phyloP scores from a whole-genome alignment of 2,888 invertebrate species.

The Coelinius sp. region DNA sequence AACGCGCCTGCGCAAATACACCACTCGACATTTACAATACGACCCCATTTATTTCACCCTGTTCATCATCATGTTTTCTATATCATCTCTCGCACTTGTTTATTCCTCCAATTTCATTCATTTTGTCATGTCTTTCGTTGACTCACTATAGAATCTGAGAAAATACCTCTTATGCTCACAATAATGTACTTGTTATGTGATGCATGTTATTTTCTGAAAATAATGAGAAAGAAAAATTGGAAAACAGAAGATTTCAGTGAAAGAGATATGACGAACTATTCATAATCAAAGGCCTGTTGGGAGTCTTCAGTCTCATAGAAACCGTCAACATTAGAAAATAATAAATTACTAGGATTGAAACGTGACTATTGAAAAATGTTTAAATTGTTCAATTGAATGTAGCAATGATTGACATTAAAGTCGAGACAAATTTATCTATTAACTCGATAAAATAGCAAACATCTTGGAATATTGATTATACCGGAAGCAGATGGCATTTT shows the following conservation, averaged over 20 bases:
- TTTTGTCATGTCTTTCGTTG: neutral
- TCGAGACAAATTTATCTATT: neutral
- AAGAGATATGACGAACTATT: no score
- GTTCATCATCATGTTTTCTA: conserved; percentile 25
- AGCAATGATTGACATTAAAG: no score
- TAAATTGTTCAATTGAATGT: no score
- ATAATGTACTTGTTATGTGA: no score
- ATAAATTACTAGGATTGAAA: neutral
- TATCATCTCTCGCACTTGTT: neutral
- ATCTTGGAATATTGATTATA: neutral
- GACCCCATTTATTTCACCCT: conserved; percentile 34
- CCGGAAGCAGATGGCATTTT: neutral
- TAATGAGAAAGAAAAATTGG: no score
- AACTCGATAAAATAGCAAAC: neutral
- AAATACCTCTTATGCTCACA: no score
- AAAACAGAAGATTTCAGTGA: no score
- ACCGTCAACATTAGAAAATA: neutral
- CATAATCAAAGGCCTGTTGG: no score
- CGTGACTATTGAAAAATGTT: no score
- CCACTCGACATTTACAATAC: conserved; percentile 32
- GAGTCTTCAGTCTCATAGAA: neutral
- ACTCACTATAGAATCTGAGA: no score
- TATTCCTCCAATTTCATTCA: neutral
- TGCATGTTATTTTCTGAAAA: no score
- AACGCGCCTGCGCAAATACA: conserved; percentile 56